Evolutionary conservation across 2,797 vertebrate genomes (phyloP), one percentile per base, ranked within the genome.

Genomic region (Okamejei kenojei): DNA sequence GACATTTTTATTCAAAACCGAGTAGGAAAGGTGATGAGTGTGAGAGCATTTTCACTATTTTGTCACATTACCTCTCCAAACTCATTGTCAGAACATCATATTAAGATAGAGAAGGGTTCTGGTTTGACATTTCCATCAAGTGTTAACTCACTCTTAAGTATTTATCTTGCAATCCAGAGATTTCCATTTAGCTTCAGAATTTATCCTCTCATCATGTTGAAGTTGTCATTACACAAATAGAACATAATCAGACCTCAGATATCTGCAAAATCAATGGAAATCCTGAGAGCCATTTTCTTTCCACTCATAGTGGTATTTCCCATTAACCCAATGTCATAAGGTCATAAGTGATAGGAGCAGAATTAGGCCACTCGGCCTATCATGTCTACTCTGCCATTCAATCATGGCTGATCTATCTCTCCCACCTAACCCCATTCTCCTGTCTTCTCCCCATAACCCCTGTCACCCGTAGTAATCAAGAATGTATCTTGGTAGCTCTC

Each of bases 231-330:
- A 35, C 61, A 88, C 61, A 88, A 68, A 68, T 21, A 32, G 32
- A 86, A 86, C 26, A 63, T 65, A 68, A 88, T 35, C 35, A 63
- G 81, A 35, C 35, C 29, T 35, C n/a, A 8, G n/a, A 35, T 21
- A 21, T 88, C 29, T 88, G 61, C n/a, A 68, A 88, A 35, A 35
- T 88, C 84, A 68, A 88, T 88, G 84, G n/a, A 88, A 88, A 88
- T 35, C 15, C 84, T 68, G 35, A 17, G 17, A 88, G n/a, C 61
- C 17, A 88, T 88, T 88, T 21, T 63, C n/a, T 35, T 65, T 88
- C 84, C n/a, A 88, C n/a, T 32, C 58, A 61, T 15, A 68, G 15
- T 88, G 32, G 17, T 8, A 68, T 88, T 35, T 88, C n/a, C n/a
- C 29, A 88, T 35, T 88, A 88, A 65, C 61, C 68, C 63, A 32